Conservation (phyloP, 1,140 invertebrate species). For the Drosophila kanapiae region DNA sequence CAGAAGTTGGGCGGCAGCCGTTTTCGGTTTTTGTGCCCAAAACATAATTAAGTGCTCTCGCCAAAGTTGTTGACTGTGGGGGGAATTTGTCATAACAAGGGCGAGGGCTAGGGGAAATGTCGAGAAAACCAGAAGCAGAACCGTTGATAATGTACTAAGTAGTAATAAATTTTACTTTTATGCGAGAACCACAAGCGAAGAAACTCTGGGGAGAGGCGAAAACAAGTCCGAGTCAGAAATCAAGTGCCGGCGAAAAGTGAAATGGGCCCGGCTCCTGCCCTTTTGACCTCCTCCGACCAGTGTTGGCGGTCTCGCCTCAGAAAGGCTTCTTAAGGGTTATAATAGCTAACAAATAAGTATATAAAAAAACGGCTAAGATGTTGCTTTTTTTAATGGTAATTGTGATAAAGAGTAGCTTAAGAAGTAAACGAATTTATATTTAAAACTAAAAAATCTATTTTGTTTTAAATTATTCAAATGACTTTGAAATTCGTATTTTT, state of each 20-base stretch:
- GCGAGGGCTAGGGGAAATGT: neutral
- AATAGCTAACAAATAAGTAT: no score
- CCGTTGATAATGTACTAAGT: conserved; percentile 75
- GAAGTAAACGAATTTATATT: no score
- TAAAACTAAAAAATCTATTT: no score
- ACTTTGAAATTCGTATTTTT: neutral
- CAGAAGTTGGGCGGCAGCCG: conserved; percentile 36
- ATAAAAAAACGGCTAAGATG: no score
- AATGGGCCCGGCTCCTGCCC: conserved; percentile 37
- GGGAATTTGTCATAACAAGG: conserved; percentile 68
- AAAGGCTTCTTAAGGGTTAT: neutral
- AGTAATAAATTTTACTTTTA: conserved; percentile 83
- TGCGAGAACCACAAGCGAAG: conserved; percentile 60
- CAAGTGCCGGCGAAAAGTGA: conserved; percentile 65
- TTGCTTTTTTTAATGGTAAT: no score
- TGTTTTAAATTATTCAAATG: neutral
- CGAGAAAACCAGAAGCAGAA: conserved; percentile 20
- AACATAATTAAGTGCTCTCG: conserved; percentile 81
- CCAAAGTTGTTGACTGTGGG: conserved; percentile 70
- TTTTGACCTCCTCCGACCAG: conserved; percentile 22
- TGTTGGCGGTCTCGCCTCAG: neutral
- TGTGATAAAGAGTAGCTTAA: no score
- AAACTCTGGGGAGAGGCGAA: conserved; percentile 52
- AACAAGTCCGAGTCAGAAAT: conserved; percentile 64
- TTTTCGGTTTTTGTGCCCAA: conserved; percentile 63